Conservation (phyloP, 2,113 vertebrate genomes). For the Aphelocoma coerulescens region DNA sequence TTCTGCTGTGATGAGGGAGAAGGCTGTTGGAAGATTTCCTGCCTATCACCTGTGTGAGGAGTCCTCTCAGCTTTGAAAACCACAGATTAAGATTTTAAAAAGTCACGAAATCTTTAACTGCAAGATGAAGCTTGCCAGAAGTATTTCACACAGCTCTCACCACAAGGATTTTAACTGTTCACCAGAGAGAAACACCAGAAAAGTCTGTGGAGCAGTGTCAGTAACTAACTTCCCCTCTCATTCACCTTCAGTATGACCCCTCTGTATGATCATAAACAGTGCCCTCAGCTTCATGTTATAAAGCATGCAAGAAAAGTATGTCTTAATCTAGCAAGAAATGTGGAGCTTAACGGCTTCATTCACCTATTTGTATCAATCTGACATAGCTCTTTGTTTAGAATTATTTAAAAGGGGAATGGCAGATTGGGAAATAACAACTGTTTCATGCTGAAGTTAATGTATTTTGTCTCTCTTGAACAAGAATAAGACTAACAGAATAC, state of each 20-base stretch:
- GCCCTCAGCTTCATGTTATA: background rate
- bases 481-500: background rate
- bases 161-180: background rate
- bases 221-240: background rate
- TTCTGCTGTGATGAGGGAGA: background rate
- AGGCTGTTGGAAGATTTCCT: background rate
- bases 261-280: background rate
- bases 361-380: background rate
- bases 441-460: background rate
- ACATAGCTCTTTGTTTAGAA: background rate
- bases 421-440: background rate
- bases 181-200: background rate
- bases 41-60: background rate
- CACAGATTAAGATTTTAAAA: background rate
- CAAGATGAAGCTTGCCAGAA: background rate
- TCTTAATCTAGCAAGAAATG: background rate
- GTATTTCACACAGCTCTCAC: background rate
- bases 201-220: background rate
- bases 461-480: background rate
- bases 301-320: background rate
- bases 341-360: background rate
- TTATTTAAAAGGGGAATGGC: background rate
- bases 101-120: background rate
- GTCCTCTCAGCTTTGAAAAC: background rate
- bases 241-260: background rate